Base-by-base conservation (phyloP, 2,888 invertebrate species). In the Anthrax anthrax region DNA sequence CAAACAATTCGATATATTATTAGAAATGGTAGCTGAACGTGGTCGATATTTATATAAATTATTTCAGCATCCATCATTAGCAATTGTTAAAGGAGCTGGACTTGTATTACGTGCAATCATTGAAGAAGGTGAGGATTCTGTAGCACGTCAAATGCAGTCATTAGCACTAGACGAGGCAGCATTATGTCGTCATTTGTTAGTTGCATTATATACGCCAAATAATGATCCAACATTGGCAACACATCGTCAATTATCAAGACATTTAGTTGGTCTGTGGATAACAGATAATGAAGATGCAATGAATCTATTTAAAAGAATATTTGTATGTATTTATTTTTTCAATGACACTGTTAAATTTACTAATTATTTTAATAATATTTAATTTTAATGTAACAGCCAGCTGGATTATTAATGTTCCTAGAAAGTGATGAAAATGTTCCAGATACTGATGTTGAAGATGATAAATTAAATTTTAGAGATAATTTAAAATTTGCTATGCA, bases 41-140 rank as follows among this genome's bases (percentile, higher is more conserved):
- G 97, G 97, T 8, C 77, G 95, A 47, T 81, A 84, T 49, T 72
- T 98, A 18, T 98, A 95, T 65, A 84, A 87, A 63, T 72, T 98
- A 37, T 67, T 67, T 48, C 66, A 67, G 81, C 95, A 96, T 73
- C 94, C 94, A 2, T 97, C 96, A 4, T 77, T 96, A 75, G 96
- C 98, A 1, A 91, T 98, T 52, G 91, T 98, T 2, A 97, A 98
- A 70, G 97, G 97, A 37, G 97, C 97, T 0, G 97, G 98, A 0
- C 72, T 98, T 45, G 89, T 98, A 42, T 88, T 97, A 83, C 80
- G 96, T 52, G 97, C 98, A 18, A 78, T 98, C 27, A 95, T 98
- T 46, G 98, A 98, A 70, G 98, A 98, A 69, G 96, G 96, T 3
- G 86, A 88, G 55, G 76, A 82, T n/a, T 84, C 84, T 57, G 85